Base-by-base conservation (phyloP, 1,140 invertebrate genomes). In the Penaeus indicus region DNA sequence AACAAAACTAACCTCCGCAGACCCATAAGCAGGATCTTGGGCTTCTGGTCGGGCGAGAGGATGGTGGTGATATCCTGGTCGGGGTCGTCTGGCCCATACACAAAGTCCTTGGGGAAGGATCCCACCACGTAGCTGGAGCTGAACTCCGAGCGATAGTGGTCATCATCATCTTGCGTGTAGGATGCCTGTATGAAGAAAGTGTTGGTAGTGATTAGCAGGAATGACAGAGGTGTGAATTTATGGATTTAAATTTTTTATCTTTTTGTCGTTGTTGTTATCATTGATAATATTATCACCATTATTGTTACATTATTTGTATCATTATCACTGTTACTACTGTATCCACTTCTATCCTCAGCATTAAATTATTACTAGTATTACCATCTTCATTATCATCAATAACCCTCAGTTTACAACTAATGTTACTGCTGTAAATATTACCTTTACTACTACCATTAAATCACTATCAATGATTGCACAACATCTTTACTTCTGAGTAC, bases 21-120 rank as follows among this genome's bases (percentile, higher is more conserved):
- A 21, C 98, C 98, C 98, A 99, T 99, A 60, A 99, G 93, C 47
- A 99, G 93, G 91, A 99, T 99, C 91, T 97, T 95, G 47, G 98
- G 98, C 92, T 97, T 98, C 92, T 96, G 95, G 92, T 97, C 96
- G 90, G 94, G 93, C 86, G 94, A 94, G 82, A 94, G 94, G 62
- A 93, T 94, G 90, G 96, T 95, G 0, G 94, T 94, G 91, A 97
- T 96, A 63, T 94, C 94, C 92, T 97, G 80, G 67, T 91, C 90
- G 8, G 88, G 86, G 79, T 91, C 97, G 92, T 97, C 97, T 25
- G 95, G 95, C 10, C 96, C 96, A 94, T 98, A 99, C 72, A 96
- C 97, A 94, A 97, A 98, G 92, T 98, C 96, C 93, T 98, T 98
- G 25, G 97, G 97, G 92, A 98, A 98, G 8, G 97, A 97, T 32